Evolutionary conservation across 2,113 vertebrate species (phyloP), one percentile per base, ranked within the genome.

Genomic region (Labrus mixtus): DNA sequence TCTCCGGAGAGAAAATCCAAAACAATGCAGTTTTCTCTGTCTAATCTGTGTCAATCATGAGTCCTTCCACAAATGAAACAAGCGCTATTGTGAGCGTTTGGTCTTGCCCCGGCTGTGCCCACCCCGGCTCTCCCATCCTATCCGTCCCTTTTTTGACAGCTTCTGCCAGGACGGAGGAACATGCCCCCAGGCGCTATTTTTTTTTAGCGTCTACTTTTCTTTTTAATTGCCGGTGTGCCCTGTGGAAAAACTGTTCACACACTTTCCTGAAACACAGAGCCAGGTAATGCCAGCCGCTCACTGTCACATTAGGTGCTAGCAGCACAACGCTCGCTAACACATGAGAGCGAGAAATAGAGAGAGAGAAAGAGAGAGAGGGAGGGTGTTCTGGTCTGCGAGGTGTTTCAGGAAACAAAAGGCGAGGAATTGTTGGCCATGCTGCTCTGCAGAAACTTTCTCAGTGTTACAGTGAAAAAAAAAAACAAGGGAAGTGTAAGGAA

Each of bases 31-130:
- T 91, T 92, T 93, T 93, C 89, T 87, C 84, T 89, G 90, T 92
- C 92, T 94, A 94, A 94, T 94, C 92, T 94, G 90, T 93, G 92
- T 94, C 93, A 94, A 93, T 93, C 92, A 94, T 82, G 82, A 88
- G 82, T 67, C 81, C 86, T 86, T 90, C 89, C 90, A 91, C 92
- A 88, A 93, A 90, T 84, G 91, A 92, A 92, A 92, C 90, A 70
- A 88, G 88, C 80, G 51, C 90, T 82, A 91, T 92, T 92, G 93
- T 93, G 90, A 90, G 89, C 77, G 73, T 91, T 93, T 92, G 89
- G 85, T 91, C 69, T 77, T 82, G 46, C 74, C 84, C 84, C 55
- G 10, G 76, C 89, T 70, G 70, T 90, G 87, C 88, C 89, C 87
- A 86, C 82, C 70, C 85, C 65, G 25, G 64, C 81, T 87, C 87